Evolutionary conservation across 2,888 invertebrate species (phyloP), one percentile per base, ranked within the genome.

Genomic region (Leucophenga montana): DNA sequence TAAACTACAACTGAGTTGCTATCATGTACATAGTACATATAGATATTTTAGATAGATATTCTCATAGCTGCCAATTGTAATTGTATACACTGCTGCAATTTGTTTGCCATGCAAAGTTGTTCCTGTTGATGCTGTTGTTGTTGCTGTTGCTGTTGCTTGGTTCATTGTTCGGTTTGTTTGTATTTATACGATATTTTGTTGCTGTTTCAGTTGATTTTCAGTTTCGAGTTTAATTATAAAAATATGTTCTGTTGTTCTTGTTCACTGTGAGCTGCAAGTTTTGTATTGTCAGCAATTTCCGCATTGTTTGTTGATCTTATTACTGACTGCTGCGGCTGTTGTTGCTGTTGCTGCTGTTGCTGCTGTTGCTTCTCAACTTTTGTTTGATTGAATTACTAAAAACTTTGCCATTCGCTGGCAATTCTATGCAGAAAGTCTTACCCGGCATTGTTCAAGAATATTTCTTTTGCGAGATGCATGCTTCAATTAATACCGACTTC

Each of bases 231-330:
- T 77, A 76, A 77, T 77, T 77, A 75, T 75, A 72, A 73, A 77
- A 69, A 74, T 73, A 59, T 16, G 66, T 62, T 70, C 66, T 16
- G 56, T 61, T 11, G 11, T 50, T 50, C 6, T 44, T 48, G 44
- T 20, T 68, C 46, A 8, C 31, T 50, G 31, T 16, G 48, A 5
- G 1, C 3, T 8, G 33, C 18, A 18, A 50, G 50, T 6, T 13
- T 20, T 20, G 18, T 13, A 50, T 61, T 75, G 82, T 80, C 80
- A 82, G 80, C 80, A 74, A 71, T 82, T 78, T 82, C 73, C 72
- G 67, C 73, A 75, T 75, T 75, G 74, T 75, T 75, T 54, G 39
- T 67, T 67, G 39, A 57, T 67, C 61, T 61, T 61, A 1, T 56
- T 56, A 22, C 1, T 56, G 14, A 27, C 4, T 56, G 68, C 50